These are phyloP conservation scores for Zoroaster sp. DNA, from an alignment of 53 echinoderm and acorn worm genomes.

Conservation along the genomic window DNA sequence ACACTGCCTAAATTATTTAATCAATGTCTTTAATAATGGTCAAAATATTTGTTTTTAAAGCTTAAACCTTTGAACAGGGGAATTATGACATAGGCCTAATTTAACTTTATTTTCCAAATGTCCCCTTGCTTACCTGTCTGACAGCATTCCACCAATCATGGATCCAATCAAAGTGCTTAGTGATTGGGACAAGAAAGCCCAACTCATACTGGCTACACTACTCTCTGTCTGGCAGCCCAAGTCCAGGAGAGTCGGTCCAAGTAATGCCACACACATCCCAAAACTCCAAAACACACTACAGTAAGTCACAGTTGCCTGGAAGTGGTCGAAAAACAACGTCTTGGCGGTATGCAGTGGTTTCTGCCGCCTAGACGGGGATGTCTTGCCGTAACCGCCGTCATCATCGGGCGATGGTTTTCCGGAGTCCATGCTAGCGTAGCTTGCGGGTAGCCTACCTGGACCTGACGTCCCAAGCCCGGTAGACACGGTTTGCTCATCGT, in stretches of 20 bases:
- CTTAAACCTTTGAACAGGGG: no score
- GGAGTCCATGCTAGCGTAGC: slow-evolving; percentile 7
- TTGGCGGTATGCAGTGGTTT: slow-evolving; percentile 47
- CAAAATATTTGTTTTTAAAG: no score
- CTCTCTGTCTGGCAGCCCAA: slow-evolving; percentile 91
- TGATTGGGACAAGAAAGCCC: slow-evolving; percentile 88
- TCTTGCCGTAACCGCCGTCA: neutral
- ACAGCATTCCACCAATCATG: slow-evolving; percentile 91
- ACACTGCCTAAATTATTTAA: no score
- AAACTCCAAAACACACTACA: slow-evolving; percentile 99
- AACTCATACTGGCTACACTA: slow-evolving; percentile 86
- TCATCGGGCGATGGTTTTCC: neutral
- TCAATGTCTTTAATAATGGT: no score
- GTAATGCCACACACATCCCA: slow-evolving; percentile 98
- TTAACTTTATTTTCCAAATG: no score
- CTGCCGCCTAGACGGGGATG: neutral
- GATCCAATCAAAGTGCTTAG: slow-evolving; percentile 95
- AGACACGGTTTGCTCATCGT: neutral
- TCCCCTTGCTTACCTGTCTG: slow-evolving; percentile 93
- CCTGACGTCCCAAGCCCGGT: neutral
- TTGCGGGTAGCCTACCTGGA: neutral
- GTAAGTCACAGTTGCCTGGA: slow-evolving; percentile 92
- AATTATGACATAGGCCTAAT: no score
- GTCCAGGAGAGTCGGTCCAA: slow-evolving; percentile 94
- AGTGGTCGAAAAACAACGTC: slow-evolving; percentile 71